Base-by-base conservation (phyloP, 2,113 vertebrate species). In the Platysternon megacephalum region DNA sequence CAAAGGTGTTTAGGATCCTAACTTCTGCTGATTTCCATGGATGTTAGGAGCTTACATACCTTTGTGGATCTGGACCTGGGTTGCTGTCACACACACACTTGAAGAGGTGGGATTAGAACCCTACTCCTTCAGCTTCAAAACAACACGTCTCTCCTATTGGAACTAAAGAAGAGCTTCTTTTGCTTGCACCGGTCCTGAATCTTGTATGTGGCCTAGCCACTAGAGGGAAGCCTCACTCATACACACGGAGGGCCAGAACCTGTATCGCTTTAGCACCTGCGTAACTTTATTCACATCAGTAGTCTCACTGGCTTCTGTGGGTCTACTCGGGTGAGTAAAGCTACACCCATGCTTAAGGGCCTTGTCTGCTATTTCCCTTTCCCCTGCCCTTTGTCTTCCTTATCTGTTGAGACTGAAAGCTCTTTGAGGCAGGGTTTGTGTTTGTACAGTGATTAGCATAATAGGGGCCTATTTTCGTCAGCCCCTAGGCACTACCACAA, bases 401-500 rank as follows among this genome's bases (percentile, higher is more conserved):
- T 14, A 14, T 46, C 42, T 46, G 26, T 29, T 46, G 42, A 46
- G 42, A 28, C 9, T 46, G 42, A 78, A 78, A 78, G 42, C 42
- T 28, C 74, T 46, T 6, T 78, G 74, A 78, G 74, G 74, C 74
- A 28, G 13, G 74, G 12, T 46, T 24, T 29, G 26, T 42, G 14
- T 44, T 44, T 17, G 52, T 42, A 9, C 80, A 0, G 8, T 4
- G 84, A 26, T 32, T 68, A 12, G 44, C 35, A 0, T 28, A 29
- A 81, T 19, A 0, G n/a, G 51, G 39, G 13, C 24, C 8, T 56
- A 13, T 5, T 82, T n/a, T 6, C 5, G 10, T 44, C 26, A 56
- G 26, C 81, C 16, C 24, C 74, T 26, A 28, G 28, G 42, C 5
- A 21, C 16, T 56, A 24, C 6, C 1, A 0, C 0, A 6, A 1